Percentiles rank a stretch among this genome's conserved stretches.
phyloP scores from a whole-genome alignment of 2,797 vertebrate species.

The Spatula versicolor region DNA sequence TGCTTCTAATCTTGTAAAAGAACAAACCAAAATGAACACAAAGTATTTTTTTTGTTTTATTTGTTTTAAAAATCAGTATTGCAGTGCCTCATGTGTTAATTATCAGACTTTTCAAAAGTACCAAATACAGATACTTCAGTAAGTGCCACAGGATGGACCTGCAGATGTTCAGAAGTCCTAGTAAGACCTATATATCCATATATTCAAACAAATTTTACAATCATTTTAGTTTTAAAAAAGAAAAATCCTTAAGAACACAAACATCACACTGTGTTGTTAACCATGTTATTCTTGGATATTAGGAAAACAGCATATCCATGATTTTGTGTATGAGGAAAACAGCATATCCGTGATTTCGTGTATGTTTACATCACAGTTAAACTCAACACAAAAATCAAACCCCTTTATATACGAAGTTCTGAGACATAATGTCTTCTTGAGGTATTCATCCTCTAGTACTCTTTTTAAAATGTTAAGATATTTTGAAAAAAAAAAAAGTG shows the following conservation, averaged over 20 bases:
- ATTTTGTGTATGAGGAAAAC: neutral
- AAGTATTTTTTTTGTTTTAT: neutral
- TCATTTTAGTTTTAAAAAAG: neutral
- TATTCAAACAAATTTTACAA: neutral
- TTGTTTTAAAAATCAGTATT: neutral
- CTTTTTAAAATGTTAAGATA: neutral
- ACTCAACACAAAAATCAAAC: neutral
- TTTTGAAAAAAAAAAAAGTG: neutral
- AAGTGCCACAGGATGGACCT: neutral
- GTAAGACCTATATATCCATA: neutral
- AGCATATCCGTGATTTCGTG: neutral
- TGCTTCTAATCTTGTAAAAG: neutral
- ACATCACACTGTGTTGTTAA: neutral
- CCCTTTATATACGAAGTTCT: neutral
- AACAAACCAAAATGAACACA: neutral
- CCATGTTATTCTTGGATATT: neutral
- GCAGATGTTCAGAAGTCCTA: neutral
- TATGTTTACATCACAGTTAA: neutral
- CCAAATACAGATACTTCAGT: neutral
- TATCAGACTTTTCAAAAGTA: neutral
- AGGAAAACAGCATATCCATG: neutral
- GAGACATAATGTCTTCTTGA: neutral
- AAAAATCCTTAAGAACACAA: neutral
- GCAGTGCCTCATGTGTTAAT: neutral
- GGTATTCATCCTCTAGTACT: neutral